Evolutionary conservation across 2,888 invertebrate genomes (phyloP).

Genomic region (Epicampocera succincta): DNA sequence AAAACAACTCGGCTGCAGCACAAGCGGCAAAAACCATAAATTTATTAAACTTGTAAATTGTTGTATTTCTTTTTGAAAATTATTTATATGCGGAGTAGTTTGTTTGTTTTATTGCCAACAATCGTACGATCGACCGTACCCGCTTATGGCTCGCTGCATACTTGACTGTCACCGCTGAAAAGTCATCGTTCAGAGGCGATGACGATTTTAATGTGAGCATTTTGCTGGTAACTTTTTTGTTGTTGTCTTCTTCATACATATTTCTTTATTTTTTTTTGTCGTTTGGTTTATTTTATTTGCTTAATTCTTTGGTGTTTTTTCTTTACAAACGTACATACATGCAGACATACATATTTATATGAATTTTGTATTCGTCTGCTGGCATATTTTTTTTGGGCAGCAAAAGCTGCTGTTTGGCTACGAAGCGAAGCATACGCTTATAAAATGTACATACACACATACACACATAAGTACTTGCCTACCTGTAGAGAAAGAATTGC

Average conservation of each 20-base stretch:
- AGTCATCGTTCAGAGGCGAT: constrained; percentile 69
- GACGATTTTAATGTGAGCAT: constrained; percentile 68
- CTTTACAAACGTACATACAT: too few relatives aligned
- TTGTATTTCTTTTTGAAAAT: constrained; percentile 37
- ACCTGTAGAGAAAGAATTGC: too few relatives aligned
- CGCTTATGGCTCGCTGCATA: constrained; percentile 68
- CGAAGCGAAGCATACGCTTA: too few relatives aligned
- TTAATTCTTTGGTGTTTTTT: constrained; percentile 15
- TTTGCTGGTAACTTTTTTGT: constrained; percentile 53
- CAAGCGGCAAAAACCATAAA: constrained; percentile 17
- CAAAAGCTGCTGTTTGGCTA: too few relatives aligned
- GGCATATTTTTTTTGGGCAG: too few relatives aligned
- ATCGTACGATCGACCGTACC: constrained; percentile 64
- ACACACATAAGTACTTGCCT: too few relatives aligned
- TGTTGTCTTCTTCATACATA: background rate
- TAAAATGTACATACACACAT: too few relatives aligned
- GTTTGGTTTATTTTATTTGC: background rate
- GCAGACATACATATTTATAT: constrained; percentile 9
- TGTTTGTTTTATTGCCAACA: constrained; percentile 43
- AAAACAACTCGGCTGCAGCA: background rate
- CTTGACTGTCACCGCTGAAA: constrained; percentile 67
- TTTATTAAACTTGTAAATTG: constrained; percentile 36
- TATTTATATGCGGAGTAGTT: constrained; percentile 6
- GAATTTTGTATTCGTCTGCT: too few relatives aligned
- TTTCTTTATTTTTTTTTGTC: constrained; percentile 35